Evolutionary conservation across 2,113 vertebrate species (phyloP).

Genomic region (Calidris pugnax): DNA sequence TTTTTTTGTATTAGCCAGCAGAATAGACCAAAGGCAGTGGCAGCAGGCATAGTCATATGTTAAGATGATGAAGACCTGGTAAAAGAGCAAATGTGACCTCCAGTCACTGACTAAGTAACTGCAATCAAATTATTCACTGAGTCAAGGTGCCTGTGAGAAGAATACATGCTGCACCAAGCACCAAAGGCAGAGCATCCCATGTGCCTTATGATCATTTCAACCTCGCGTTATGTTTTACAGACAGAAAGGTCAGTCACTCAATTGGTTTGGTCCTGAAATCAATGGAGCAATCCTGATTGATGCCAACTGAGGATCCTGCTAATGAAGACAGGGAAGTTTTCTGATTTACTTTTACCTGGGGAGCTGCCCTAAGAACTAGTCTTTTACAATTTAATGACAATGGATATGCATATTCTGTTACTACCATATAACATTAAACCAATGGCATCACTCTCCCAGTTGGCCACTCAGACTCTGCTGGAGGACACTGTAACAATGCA

Average conservation of each 20-base stretch:
- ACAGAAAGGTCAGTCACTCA: slow-evolving; percentile 1
- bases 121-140: neutral
- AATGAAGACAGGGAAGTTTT: slow-evolving; percentile 4
- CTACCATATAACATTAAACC: neutral
- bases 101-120: neutral
- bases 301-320: neutral
- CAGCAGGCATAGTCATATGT: neutral
- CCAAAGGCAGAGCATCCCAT: neutral
- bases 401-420: neutral
- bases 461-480: slow-evolving; percentile 13
- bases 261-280: neutral
- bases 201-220: neutral
- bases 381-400: neutral
- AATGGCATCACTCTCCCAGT: slow-evolving; percentile 17
- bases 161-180: neutral
- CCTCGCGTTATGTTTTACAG: neutral
- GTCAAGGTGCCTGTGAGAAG: neutral
- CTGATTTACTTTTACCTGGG: neutral
- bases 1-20: neutral
- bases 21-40: neutral
- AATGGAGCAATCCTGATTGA: neutral
- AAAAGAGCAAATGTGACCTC: neutral
- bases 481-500: slow-evolving; percentile 37
- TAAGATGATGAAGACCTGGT: neutral
- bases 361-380: neutral